phyloP scores from a whole-genome alignment of 92 coral and sea anemone species.

The Isaurus tuberculatus region DNA sequence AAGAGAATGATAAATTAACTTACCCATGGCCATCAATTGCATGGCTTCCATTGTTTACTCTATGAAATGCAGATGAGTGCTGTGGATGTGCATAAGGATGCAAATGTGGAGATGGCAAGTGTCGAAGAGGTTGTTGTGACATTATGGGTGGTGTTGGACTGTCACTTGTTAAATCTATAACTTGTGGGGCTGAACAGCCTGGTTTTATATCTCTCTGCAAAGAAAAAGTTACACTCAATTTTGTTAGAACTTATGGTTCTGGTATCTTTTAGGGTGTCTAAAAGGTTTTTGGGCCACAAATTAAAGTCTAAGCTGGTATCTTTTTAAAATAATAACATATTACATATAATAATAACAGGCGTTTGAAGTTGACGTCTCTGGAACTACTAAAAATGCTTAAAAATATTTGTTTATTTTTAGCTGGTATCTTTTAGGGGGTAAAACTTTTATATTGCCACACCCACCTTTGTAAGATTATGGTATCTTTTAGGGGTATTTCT shows the following conservation, averaged over 20 bases:
- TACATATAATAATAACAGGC: too few species aligned
- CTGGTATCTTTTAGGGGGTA: too few species aligned
- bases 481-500: too few species aligned
- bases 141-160: conserved; percentile 64
- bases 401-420: too few species aligned
- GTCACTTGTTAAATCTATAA: conserved; percentile 80
- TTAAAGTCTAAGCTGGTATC: not conserved
- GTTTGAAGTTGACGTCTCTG: too few species aligned
- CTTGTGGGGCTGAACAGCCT: conserved; percentile 65
- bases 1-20: not conserved
- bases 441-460: too few species aligned
- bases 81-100: conserved; percentile 41
- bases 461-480: too few species aligned
- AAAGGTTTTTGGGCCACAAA: not conserved
- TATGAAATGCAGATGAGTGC: conserved; percentile 90
- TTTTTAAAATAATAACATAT: too few species aligned
- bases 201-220: conserved; percentile 78
- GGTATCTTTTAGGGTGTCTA: not conserved
- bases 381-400: too few species aligned
- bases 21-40: conserved; percentile 85
- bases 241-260: not conserved
- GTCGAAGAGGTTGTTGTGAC: conserved; percentile 87
- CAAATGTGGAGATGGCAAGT: conserved; percentile 71
- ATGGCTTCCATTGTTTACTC: conserved; percentile 75
- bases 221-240: conserved; percentile 17